Base-by-base conservation (phyloP, 2,888 invertebrate species). In the Dioctria rufipes region DNA sequence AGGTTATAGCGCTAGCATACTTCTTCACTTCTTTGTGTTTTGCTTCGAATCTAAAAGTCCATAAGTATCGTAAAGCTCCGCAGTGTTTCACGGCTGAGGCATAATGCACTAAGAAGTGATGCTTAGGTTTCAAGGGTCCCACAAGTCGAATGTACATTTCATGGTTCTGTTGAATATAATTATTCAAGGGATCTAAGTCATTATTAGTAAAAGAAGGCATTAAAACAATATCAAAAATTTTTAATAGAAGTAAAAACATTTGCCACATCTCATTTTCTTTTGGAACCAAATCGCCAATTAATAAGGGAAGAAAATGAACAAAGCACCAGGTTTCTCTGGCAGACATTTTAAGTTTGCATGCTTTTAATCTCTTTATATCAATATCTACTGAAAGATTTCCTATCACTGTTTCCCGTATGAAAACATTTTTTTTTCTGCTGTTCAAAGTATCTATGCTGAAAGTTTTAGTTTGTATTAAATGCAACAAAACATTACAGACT, bases 221-320 rank as follows among this genome's bases (percentile, higher is more conserved):
- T 8, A 83, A 71, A 51, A 82, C 39, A 60, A 63, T 79, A 80
- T 83, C 83, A 54, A 84, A 79, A 43, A 83, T 83, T 83, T 84
- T 75, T 3, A 83, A 6, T 11, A 82, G 66, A 49, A 61, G 8
- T 40, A 58, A 71, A 13, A 83, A 80, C 80, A 83, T 78, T 4
- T 80, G 43, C 81, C 82, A 84, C 58, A 82, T 75, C 58, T 77
- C 49, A 77, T 77, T 43, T 5, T 9, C 40, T 39, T 4, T 11
- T 2, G 77, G 51, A 13, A 77, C 39, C 39, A 46, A 37, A 37
- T 63, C 77, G 3, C 77, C 77, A 6, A 77, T 13, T 4, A 77
- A 2, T 46, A n/a, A 60, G 3, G 60, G 61, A 43, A 78, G 25
- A 54, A 61, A 66, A 42, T 78, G 61, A 4, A 66, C 46, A 54